Conservation (phyloP, 2,888 invertebrate genomes). For the Oligia latruncula region DNA sequence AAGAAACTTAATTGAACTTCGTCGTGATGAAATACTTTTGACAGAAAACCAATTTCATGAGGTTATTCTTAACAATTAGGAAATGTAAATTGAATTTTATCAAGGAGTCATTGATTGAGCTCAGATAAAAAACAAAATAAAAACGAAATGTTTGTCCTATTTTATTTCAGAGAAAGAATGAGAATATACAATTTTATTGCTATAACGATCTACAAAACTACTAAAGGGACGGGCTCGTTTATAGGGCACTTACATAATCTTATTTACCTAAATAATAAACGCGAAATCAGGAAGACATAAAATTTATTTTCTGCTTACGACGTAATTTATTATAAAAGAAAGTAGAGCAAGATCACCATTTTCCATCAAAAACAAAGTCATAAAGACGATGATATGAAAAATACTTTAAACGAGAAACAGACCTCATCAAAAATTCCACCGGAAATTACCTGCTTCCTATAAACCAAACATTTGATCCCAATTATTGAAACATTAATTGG, state of each 20-base stretch:
- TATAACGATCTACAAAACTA: slow-evolving; percentile 2
- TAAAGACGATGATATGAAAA: not conserved
- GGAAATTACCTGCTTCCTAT: not conserved
- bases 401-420: not conserved
- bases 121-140: not conserved
- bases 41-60: slow-evolving; percentile 53
- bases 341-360: slow-evolving; percentile 6
- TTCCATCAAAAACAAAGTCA: not conserved
- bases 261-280: slow-evolving; percentile 10
- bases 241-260: slow-evolving; percentile 9
- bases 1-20: slow-evolving; percentile 65
- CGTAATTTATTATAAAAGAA: slow-evolving; percentile 23
- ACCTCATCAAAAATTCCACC: not conserved
- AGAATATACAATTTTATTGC: not conserved
- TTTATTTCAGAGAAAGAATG: slow-evolving; percentile 10
- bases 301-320: slow-evolving; percentile 26
- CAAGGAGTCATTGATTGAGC: slow-evolving; percentile 20
- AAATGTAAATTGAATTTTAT: slow-evolving; percentile 39
- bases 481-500: slow-evolving; percentile 64
- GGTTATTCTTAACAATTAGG: slow-evolving; percentile 43
- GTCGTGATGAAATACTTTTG: slow-evolving; percentile 52
- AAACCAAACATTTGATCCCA: slow-evolving; percentile 39
- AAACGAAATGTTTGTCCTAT: not conserved
- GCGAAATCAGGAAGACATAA: slow-evolving; percentile 32
- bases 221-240: slow-evolving; percentile 9